These are phyloP conservation scores for Pachyseris speciosa DNA, from an alignment of 64 coral and sea anemone species.

Conservation along the genomic window DNA sequence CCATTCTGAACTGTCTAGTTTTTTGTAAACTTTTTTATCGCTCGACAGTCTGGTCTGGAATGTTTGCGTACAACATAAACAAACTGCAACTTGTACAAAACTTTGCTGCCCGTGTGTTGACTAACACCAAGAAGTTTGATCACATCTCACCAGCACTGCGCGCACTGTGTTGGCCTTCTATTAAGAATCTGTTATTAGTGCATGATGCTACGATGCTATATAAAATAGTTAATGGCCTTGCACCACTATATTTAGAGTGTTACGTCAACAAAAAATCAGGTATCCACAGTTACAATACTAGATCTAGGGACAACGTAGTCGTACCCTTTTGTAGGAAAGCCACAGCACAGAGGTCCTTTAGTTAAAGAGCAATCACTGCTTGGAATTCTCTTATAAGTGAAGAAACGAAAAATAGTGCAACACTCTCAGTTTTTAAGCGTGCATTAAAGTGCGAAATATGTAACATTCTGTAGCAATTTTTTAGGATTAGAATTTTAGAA, in stretches of 20 bases:
- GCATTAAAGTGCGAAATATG: neutral
- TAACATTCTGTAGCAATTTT: neutral
- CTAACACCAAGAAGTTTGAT: constrained; percentile 25
- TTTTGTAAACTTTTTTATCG: constrained; percentile 37
- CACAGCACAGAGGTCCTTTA: constrained; percentile 8
- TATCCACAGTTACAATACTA: neutral
- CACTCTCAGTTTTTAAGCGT: neutral
- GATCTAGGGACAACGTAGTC: neutral
- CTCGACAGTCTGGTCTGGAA: constrained; percentile 35
- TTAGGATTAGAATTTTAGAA: neutral
- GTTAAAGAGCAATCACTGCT: constrained; percentile 7
- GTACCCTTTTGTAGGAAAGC: neutral
- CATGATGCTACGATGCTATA: constrained; percentile 24
- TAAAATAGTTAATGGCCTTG: constrained; percentile 13
- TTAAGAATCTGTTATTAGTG: neutral
- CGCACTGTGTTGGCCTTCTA: constrained; percentile 6
- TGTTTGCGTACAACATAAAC: neutral
- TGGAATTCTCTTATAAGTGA: neutral
- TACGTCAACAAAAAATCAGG: neutral
- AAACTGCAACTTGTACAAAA: constrained; percentile 36
- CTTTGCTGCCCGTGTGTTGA: constrained; percentile 23
- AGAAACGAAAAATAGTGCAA: neutral
- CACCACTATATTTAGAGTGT: neutral
- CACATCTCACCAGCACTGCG: constrained; percentile 3
- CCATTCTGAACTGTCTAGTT: constrained; percentile 28